Evolutionary conservation across 1,140 invertebrate species (phyloP).

Genomic region (Hormaphis cornu): DNA sequence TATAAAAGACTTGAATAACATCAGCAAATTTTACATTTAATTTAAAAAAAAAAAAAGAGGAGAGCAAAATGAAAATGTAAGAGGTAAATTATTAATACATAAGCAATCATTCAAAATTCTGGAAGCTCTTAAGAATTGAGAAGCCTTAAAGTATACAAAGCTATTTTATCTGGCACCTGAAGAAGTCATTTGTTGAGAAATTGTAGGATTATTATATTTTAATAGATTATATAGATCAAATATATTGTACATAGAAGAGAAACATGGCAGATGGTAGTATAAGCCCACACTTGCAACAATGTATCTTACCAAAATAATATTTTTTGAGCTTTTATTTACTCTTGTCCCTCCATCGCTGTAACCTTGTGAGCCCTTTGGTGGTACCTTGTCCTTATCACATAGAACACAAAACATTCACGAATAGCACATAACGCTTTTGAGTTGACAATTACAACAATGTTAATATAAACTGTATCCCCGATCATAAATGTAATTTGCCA

Average conservation of each 20-base stretch:
- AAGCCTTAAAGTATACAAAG: slow-evolving; percentile 22
- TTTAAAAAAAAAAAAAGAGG: background rate
- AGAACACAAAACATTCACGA: slow-evolving; percentile 29
- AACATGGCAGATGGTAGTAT: slow-evolving; percentile 11
- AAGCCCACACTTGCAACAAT: slow-evolving; percentile 31
- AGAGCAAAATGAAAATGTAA: background rate
- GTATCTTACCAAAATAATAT: slow-evolving; percentile 30
- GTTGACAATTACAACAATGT: slow-evolving; percentile 24
- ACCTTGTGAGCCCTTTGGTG: slow-evolving; percentile 25
- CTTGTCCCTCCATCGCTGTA: slow-evolving; percentile 28
- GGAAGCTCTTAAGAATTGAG: slow-evolving; percentile 9
- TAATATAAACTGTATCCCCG: slow-evolving; percentile 2
- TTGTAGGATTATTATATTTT: background rate
- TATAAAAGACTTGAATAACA: background rate
- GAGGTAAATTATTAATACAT: background rate
- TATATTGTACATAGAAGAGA: slow-evolving; percentile 18
- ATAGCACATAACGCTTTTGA: slow-evolving; percentile 25
- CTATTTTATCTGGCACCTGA: slow-evolving; percentile 20
- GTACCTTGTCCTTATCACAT: slow-evolving; percentile 31
- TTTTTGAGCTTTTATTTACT: slow-evolving; percentile 30
- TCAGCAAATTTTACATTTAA: background rate
- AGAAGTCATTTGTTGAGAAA: background rate
- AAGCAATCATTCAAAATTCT: slow-evolving; percentile 5
- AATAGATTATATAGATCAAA: slow-evolving; percentile 19
- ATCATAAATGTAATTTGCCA: slow-evolving; percentile 7